Evolutionary conservation across 2,888 invertebrate species (phyloP), one percentile per base, ranked within the genome.

Genomic region (Drosophila neonasuta): DNA sequence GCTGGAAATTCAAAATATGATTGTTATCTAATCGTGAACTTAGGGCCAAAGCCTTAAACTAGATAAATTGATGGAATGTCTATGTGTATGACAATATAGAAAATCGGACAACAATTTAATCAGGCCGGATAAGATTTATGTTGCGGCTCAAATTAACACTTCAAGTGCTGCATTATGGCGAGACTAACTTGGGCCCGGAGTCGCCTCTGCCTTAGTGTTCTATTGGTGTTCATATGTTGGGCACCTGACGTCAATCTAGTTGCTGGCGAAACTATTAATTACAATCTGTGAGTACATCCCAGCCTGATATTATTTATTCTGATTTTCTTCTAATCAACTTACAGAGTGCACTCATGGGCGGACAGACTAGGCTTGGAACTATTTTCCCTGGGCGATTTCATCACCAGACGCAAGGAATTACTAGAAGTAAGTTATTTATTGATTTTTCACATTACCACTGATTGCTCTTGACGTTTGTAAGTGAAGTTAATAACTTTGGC

Each of bases 301-400:
- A 4, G 52, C 42, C 11, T 1, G 36, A 30, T 41, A 20, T 32
- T 39, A 34, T 68, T 60, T 64, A 61, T 50, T 87, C 10, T 58
- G 49, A 65, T 59, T 32, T 60, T 50, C 42, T 32, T 9, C 3
- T 15, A 42, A 42, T 11, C 5, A 42, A 10, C 44, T 32, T 24
- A 44, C 71, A 96, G 96, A 80, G 96, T 95, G 58, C 94, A 95
- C 91, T 93, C 94, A 88, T 96, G 96, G 96, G 96, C 96, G 30
- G 94, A 95, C 89, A 95, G 95, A 91, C 92, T 96, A 74, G 95
- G 96, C 54, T 94, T 94, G 87, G 96, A 96, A 90, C 91, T 96
- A 77, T 95, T 95, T 91, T 94, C 95, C 89, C 93, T 96, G 84
- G 96, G 96, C 62, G 95, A 95, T 88, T 94, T 95, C 89, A 95